A percentile compares a stretch with the other conserved stretches of the same genome.
Evolutionary conservation across 2,113 vertebrate species (phyloP).

Genomic region (Oophaga pumilio): DNA sequence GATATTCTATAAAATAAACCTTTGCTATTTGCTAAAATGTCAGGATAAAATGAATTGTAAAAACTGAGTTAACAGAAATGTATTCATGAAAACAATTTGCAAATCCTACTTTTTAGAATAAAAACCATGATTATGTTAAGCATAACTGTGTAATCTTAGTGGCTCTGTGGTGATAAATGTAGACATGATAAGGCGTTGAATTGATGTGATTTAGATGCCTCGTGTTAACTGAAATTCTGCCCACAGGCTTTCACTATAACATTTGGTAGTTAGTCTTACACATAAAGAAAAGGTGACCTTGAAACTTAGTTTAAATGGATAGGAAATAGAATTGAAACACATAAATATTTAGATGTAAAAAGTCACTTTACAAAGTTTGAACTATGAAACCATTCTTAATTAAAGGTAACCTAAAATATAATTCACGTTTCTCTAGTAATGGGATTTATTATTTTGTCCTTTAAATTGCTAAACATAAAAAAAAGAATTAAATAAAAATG

Average conservation of each 20-base stretch:
- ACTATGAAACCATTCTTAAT: not conserved
- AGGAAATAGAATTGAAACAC: not conserved
- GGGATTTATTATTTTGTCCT: not conserved
- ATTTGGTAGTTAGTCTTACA: slow-evolving; percentile 34
- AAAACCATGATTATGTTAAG: slow-evolving; percentile 42
- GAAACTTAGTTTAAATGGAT: slow-evolving; percentile 37
- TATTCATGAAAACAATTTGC: slow-evolving; percentile 15
- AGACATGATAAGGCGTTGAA: slow-evolving; percentile 52
- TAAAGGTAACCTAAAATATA: not conserved
- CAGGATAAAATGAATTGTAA: too few species aligned
- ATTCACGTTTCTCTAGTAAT: not conserved
- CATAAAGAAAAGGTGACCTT: slow-evolving; percentile 53
- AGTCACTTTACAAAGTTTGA: not conserved
- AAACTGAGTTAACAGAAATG: too few species aligned
- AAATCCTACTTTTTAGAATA: slow-evolving; percentile 26
- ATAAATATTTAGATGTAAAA: slow-evolving; percentile 38
- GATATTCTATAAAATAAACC: too few species aligned
- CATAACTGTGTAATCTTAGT: slow-evolving; percentile 45
- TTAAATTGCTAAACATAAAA: not conserved
- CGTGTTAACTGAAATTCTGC: slow-evolving; percentile 54
- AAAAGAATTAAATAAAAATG: too few species aligned
- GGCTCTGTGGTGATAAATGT: slow-evolving; percentile 50
- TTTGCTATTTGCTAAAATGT: too few species aligned
- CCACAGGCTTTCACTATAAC: slow-evolving; percentile 55
- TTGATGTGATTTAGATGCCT: slow-evolving; percentile 54